phyloP scores from a whole-genome alignment of 1,140 invertebrate genomes.

The Drosophila bifasciata region DNA sequence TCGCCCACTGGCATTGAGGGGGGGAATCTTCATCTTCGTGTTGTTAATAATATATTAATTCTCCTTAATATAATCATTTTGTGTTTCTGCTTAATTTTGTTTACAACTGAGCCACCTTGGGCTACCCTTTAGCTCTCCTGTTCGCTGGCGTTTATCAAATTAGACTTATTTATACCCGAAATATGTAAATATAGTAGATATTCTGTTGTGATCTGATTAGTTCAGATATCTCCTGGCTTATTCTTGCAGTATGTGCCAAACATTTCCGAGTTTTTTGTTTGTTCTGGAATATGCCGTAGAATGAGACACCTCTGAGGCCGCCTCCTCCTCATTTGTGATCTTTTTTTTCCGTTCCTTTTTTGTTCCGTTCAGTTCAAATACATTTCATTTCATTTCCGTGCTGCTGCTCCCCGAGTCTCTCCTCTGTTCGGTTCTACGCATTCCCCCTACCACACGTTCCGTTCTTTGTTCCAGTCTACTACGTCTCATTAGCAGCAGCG shows the following conservation, averaged over 20 bases:
- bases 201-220: no score
- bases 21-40: background rate
- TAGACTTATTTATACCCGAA: no score
- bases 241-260: no score
- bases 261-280: no score
- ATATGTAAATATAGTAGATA: no score
- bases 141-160: background rate
- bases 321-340: slow-evolving; percentile 5
- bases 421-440: slow-evolving; percentile 5
- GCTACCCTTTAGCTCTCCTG: background rate
- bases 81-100: background rate
- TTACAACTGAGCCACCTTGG: no score
- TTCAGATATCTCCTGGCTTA: no score
- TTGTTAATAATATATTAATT: background rate
- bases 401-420: no score
- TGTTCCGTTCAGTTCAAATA: slow-evolving; percentile 15
- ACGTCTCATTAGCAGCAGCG: slow-evolving; percentile 21
- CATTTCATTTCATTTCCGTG: slow-evolving; percentile 13
- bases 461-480: slow-evolving; percentile 64
- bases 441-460: no score
- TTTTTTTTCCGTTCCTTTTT: slow-evolving; percentile 1
- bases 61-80: slow-evolving; percentile 1
- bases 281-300: slow-evolving; percentile 2
- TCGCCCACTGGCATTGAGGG: slow-evolving; percentile 14
- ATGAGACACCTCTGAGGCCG: slow-evolving; percentile 9